phyloP scores from a whole-genome alignment of 2,797 vertebrate species.

The Pampus argenteus region DNA sequence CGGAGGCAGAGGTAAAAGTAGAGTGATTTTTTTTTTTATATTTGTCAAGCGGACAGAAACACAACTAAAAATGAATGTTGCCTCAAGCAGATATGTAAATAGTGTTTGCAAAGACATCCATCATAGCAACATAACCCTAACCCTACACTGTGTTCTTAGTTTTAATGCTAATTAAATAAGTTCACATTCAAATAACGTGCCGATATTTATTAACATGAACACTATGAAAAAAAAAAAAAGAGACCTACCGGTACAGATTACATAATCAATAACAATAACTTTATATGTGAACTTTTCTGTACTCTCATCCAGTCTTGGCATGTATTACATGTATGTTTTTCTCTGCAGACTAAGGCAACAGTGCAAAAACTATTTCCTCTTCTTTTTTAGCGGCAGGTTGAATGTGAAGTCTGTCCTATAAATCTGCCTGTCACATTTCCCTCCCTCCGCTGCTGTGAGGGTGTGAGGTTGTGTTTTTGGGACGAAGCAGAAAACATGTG shows the following conservation, averaged over 20 bases:
- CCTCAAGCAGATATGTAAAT: neutral
- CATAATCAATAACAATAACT: neutral
- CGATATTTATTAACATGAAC: neutral
- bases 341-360: conserved; percentile 39
- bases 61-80: neutral
- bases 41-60: neutral
- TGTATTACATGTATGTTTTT: conserved; percentile 44
- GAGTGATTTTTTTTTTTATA: neutral
- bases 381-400: conserved; percentile 64
- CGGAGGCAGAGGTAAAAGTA: neutral
- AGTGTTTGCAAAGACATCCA: neutral
- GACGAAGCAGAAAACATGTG: conserved; percentile 34
- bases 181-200: neutral
- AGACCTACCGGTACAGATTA: neutral
- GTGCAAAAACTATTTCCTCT: conserved; percentile 53
- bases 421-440: conserved; percentile 73
- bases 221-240: neutral
- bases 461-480: conserved; percentile 44
- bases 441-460: conserved; percentile 64
- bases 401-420: conserved; percentile 62
- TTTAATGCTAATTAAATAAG: neutral
- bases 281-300: conserved; percentile 1
- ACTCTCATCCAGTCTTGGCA: conserved; percentile 16
- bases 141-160: neutral
- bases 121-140: neutral